These are phyloP conservation scores for Propithecus deckenii DNA, from an alignment of 2,797 vertebrate genomes.

Conservation along the genomic window DNA sequence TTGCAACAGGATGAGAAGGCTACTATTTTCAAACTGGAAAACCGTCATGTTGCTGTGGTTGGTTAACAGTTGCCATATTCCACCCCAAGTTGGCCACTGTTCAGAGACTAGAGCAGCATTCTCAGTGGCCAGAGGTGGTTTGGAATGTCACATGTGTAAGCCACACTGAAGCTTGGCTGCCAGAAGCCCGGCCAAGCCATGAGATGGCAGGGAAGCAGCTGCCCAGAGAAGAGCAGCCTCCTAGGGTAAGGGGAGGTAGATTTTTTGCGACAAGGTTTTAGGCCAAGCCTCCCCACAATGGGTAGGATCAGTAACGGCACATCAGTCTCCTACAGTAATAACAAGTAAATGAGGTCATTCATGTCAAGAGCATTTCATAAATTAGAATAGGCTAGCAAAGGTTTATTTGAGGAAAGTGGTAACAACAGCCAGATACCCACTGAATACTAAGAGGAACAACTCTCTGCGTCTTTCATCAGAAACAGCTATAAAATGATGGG, in stretches of 20 bases:
- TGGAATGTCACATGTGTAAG: background rate
- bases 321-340: background rate
- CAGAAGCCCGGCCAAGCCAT: background rate
- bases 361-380: background rate
- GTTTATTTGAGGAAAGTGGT: background rate
- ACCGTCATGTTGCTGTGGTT: background rate
- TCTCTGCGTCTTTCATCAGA: background rate
- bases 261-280: background rate
- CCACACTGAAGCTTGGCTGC: background rate
- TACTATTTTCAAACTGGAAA: conserved; percentile 51
- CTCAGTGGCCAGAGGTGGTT: background rate
- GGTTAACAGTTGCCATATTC: background rate
- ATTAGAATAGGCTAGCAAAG: background rate
- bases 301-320: background rate
- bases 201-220: conserved; percentile 1
- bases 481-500: accelerated
- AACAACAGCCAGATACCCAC: background rate
- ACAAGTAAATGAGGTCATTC: background rate
- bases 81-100: background rate
- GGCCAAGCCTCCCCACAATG: background rate
- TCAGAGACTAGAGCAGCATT: background rate
- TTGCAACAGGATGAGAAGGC: background rate
- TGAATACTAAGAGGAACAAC: background rate
- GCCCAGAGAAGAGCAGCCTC: background rate
- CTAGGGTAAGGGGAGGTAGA: background rate